phyloP scores from a whole-genome alignment of 2,797 vertebrate species.

The Cebuella pygmaea region DNA sequence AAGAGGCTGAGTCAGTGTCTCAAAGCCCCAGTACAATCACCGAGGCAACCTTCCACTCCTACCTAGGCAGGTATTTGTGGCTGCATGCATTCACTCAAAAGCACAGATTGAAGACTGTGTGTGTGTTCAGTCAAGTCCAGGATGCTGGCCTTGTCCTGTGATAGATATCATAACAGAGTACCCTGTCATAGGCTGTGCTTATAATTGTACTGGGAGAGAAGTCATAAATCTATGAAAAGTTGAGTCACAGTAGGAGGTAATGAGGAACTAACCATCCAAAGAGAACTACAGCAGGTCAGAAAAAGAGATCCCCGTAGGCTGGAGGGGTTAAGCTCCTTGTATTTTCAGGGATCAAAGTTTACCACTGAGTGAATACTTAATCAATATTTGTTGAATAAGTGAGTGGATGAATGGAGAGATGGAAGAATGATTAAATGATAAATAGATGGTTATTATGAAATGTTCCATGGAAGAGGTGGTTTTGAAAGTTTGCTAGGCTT shows the following conservation, averaged over 20 bases:
- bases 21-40: conserved; percentile 24
- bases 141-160: neutral
- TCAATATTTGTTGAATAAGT: neutral
- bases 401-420: neutral
- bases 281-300: neutral
- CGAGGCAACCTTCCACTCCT: neutral
- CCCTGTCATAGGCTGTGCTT: neutral
- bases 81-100: neutral
- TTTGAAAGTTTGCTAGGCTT: neutral
- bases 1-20: conserved; percentile 53
- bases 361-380: neutral
- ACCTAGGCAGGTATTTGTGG: neutral
- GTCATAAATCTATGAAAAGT: neutral
- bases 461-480: neutral
- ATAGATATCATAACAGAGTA: neutral
- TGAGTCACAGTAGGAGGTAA: neutral
- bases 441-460: neutral
- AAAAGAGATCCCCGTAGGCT: neutral
- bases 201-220: neutral
- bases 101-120: neutral
- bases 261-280: neutral
- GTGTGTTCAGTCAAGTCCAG: neutral
- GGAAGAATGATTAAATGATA: neutral
- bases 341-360: neutral
- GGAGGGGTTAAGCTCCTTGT: neutral